Evolutionary conservation across 2,113 vertebrate species (phyloP).

Genomic region (Engystomops pustulosus): DNA sequence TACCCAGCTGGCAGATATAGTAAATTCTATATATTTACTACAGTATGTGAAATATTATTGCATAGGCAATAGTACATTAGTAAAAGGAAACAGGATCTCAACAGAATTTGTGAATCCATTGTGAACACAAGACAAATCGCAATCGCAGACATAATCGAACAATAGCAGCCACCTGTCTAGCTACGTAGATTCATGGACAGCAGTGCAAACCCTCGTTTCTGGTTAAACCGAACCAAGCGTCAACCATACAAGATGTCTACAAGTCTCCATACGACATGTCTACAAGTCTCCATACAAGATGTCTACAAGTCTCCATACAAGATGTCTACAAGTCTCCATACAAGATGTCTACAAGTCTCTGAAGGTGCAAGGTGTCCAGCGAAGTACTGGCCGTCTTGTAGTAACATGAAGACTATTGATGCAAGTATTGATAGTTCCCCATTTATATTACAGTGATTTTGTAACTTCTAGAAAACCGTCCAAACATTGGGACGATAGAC

Average conservation of each 20-base stretch:
- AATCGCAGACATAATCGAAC: slow-evolving; percentile 53
- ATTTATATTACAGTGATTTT: neutral
- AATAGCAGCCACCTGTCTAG: slow-evolving; percentile 55
- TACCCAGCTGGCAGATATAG: neutral
- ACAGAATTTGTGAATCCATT: neutral
- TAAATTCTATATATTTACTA: neutral
- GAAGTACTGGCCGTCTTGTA: neutral
- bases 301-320: too few species aligned
- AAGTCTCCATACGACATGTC: too few species aligned
- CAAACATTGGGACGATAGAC: too few species aligned
- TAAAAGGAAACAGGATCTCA: neutral
- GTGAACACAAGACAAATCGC: neutral
- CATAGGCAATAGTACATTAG: neutral
- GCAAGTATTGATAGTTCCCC: neutral
- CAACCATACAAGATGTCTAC: slow-evolving; percentile 65
- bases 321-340: too few species aligned
- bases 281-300: too few species aligned
- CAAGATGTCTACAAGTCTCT: slow-evolving; percentile 13
- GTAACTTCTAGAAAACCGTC: neutral
- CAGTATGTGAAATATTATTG: slow-evolving; percentile 1
- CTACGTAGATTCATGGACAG: slow-evolving; percentile 59
- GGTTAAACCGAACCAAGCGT: slow-evolving; percentile 56
- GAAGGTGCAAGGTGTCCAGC: neutral
- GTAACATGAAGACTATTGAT: neutral
- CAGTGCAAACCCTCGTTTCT: slow-evolving; percentile 60